phyloP scores from a whole-genome alignment of 2,113 vertebrate genomes.

The Cyanoderma ruficeps region DNA sequence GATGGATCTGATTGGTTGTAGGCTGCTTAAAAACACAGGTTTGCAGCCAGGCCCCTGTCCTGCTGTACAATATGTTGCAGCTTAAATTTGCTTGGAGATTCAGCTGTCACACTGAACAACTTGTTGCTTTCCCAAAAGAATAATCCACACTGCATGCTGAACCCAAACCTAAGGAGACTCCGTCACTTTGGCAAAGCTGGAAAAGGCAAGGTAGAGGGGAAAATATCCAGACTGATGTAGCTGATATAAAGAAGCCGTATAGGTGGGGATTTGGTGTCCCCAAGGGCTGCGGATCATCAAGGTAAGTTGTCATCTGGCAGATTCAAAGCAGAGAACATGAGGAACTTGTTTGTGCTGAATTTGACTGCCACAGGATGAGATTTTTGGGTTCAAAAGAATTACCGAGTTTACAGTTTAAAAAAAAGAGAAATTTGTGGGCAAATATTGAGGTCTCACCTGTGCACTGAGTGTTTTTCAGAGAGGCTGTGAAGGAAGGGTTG shows the following conservation, averaged over 20 bases:
- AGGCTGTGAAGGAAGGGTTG: neutral
- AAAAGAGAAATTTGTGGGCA: neutral
- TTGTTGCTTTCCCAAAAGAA: neutral
- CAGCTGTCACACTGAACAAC: neutral
- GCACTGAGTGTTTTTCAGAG: rapidly evolving
- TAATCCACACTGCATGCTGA: neutral
- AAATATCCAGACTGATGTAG: neutral
- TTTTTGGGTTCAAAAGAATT: neutral
- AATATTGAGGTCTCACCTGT: rapidly evolving
- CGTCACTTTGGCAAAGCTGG: neutral
- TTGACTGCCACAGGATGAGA: neutral
- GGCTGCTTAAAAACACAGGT: neutral
- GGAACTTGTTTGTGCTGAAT: neutral
- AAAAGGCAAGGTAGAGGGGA: neutral
- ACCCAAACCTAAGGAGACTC: neutral
- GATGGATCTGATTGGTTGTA: neutral
- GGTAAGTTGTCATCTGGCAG: neutral
- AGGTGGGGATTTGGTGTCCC: neutral
- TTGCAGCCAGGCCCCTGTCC: neutral
- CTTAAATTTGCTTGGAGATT: neutral
- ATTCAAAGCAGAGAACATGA: neutral
- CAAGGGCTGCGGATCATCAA: neutral
- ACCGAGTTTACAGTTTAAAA: rapidly evolving
- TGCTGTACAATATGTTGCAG: neutral
- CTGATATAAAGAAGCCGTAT: neutral